Conservation (phyloP, 1,140 invertebrate genomes). For the Drosophila nigromelanica region DNA sequence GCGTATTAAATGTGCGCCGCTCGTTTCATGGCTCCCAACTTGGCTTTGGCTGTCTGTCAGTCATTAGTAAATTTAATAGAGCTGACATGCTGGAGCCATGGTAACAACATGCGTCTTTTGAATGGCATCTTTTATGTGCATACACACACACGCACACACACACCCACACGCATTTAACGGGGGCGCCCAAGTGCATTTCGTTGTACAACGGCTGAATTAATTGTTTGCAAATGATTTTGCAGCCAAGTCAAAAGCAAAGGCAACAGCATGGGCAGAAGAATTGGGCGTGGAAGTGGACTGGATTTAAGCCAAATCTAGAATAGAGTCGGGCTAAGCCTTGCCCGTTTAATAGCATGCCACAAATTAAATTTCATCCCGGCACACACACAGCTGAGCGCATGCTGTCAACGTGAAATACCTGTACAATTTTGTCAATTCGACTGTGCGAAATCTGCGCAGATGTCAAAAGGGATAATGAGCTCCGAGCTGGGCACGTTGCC, state of each 20-base stretch:
- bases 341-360: constrained; percentile 34
- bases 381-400: constrained; percentile 24
- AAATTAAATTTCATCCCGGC: constrained; percentile 46
- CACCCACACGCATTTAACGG: constrained; percentile 6
- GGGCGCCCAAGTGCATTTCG: constrained; percentile 39
- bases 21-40: neutral
- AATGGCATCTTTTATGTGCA: constrained; percentile 23
- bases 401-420: constrained; percentile 21
- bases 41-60: constrained; percentile 22
- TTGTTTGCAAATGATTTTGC: constrained; percentile 50
- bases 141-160: neutral
- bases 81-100: constrained; percentile 24
- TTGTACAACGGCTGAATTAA: constrained; percentile 38
- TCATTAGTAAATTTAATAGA: constrained; percentile 56
- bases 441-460: constrained; percentile 52
- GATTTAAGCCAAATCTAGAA: neutral
- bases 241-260: neutral
- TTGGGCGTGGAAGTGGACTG: neutral
- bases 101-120: constrained; percentile 29
- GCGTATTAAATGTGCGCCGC: constrained; percentile 20
- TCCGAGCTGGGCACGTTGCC: constrained; percentile 1
- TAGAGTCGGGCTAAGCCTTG: constrained; percentile 1
- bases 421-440: constrained; percentile 47
- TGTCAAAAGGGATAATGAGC: constrained; percentile 78
- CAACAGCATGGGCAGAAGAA: neutral